These are phyloP conservation scores for Sminthopsis crassicaudata DNA, from an alignment of 2,113 vertebrate genomes.

Conservation along the genomic window DNA sequence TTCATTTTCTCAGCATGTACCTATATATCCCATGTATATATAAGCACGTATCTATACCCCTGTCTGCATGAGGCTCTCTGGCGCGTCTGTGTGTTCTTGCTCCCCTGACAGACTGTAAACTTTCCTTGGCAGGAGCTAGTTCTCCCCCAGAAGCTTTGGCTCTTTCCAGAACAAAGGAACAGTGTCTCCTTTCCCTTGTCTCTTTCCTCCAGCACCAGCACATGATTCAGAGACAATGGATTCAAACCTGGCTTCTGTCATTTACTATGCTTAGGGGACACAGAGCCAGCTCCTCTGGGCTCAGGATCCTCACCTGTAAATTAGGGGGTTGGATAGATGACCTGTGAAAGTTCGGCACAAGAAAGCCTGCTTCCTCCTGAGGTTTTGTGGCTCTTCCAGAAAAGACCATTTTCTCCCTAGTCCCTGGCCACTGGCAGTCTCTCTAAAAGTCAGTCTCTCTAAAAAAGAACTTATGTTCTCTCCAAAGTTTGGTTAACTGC, in stretches of 20 bases:
- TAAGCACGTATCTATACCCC: neutral
- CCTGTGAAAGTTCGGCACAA: neutral
- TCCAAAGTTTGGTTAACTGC: neutral
- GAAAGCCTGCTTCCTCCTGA: constrained; percentile 4
- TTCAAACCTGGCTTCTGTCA: neutral
- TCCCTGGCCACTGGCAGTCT: neutral
- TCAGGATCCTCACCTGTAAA: neutral
- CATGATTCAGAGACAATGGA: neutral
- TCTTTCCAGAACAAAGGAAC: neutral
- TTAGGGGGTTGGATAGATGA: neutral
- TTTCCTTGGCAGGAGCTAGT: neutral
- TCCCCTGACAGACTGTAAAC: neutral
- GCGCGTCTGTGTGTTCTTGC: neutral
- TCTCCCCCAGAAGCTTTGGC: too few species aligned
- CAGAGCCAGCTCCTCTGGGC: neutral
- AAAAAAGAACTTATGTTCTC: constrained; percentile 5
- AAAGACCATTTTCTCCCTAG: neutral
- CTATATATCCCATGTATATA: too few species aligned
- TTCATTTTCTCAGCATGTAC: neutral
- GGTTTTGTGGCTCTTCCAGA: neutral
- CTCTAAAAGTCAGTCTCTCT: constrained; percentile 47
- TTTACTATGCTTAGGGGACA: neutral
- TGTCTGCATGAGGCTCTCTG: neutral
- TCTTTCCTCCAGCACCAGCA: neutral
- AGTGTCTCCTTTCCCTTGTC: neutral